Evolutionary conservation across 64 coral and sea anemone species (phyloP).

Genomic region (Hydrozoanthus tunicans): DNA sequence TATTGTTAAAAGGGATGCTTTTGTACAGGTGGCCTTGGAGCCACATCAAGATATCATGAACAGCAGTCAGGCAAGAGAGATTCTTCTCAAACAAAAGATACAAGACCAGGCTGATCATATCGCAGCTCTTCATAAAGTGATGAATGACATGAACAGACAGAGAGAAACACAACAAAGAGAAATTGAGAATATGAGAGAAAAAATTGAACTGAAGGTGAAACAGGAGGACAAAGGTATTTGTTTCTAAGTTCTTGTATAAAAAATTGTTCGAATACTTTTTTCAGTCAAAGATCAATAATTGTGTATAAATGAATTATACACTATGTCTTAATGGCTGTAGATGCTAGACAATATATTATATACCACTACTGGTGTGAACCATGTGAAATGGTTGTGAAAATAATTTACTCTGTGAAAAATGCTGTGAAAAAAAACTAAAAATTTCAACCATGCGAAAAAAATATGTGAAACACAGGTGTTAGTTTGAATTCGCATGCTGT

Average conservation of each 20-base stretch:
- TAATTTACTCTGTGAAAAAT: no score
- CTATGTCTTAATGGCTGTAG: no score
- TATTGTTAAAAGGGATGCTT: not conserved
- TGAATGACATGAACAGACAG: not conserved
- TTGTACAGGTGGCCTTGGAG: not conserved
- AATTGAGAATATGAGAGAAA: not conserved
- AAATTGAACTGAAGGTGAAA: not conserved
- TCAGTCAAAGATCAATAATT: not conserved
- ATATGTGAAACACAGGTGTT: no score
- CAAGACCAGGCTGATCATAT: conserved; percentile 35
- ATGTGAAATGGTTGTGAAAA: no score
- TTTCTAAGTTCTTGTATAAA: not conserved
- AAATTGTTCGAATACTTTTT: not conserved
- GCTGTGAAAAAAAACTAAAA: no score
- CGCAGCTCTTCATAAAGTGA: conserved; percentile 17
- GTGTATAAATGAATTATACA: not conserved
- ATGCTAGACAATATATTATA: no score
- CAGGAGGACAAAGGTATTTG: conserved; percentile 30
- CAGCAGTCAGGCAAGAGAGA: not conserved
- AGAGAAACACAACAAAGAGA: conserved; percentile 2
- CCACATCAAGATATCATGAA: not conserved
- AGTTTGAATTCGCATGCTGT: no score
- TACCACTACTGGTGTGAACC: no score
- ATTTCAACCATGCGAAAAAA: no score
- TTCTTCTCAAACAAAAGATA: conserved; percentile 40